These are phyloP conservation scores for Euglossa dilemma DNA, from an alignment of 1,140 invertebrate species.

Conservation along the genomic window DNA sequence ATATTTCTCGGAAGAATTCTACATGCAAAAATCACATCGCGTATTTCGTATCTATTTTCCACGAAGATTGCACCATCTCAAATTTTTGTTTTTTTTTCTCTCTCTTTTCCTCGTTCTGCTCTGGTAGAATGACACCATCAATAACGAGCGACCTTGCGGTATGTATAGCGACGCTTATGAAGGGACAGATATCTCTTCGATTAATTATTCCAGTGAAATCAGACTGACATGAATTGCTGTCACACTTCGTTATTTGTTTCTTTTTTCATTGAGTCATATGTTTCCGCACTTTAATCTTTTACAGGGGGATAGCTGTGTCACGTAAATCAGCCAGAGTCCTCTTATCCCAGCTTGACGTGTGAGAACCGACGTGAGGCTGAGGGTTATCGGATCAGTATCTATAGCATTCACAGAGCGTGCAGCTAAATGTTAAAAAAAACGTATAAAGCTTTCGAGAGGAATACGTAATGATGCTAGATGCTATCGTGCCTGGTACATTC, in stretches of 20 bases:
- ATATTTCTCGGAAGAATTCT: too few species aligned
- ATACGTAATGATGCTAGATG: background rate
- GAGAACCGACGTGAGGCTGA: constrained; percentile 24
- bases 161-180: background rate
- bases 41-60: too few species aligned
- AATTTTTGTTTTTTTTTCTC: background rate
- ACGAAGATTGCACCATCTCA: background rate
- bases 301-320: constrained; percentile 17
- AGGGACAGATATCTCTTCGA: background rate
- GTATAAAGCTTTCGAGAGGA: background rate
- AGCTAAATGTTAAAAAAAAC: background rate
- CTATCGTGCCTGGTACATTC: background rate
- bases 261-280: constrained; percentile 29
- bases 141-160: background rate
- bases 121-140: background rate
- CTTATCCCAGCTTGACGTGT: constrained; percentile 38
- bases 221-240: background rate
- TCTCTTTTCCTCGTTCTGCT: background rate
- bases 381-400: constrained; percentile 28
- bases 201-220: constrained; percentile 14
- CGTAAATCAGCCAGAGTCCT: constrained; percentile 41
- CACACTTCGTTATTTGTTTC: constrained; percentile 20
- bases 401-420: constrained; percentile 9
- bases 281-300: constrained; percentile 41
- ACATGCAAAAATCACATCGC: too few species aligned